Conservation (phyloP, 1,140 invertebrate species). For the Amphibalanus amphitrite region DNA sequence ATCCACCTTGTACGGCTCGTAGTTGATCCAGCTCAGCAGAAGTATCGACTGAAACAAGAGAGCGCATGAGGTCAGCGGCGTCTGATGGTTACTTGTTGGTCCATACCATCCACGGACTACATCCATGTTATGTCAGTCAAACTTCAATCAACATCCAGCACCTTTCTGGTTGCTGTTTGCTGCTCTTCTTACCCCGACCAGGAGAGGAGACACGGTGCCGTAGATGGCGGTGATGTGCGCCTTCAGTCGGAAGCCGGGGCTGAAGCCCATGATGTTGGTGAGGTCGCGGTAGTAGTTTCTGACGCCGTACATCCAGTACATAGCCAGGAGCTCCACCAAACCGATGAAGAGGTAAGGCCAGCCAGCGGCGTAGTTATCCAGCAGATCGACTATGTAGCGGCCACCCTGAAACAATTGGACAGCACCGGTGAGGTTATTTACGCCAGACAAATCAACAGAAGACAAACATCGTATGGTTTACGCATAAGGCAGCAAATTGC, state of each 20-base stretch:
- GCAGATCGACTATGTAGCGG: conserved; percentile 63
- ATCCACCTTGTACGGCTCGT: conserved; percentile 51
- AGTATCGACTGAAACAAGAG: conserved; percentile 32
- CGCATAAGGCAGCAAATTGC: no score
- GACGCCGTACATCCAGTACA: conserved; percentile 62
- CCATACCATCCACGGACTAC: no score
- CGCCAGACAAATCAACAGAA: not conserved
- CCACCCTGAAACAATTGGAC: conserved; percentile 32
- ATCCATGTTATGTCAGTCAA: no score
- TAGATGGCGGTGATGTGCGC: not conserved
- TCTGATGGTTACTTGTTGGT: no score
- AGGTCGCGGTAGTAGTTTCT: conserved; percentile 34
- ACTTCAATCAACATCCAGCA: no score
- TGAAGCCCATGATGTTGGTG: conserved; percentile 44
- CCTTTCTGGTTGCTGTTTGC: no score
- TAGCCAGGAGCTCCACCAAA: conserved; percentile 40
- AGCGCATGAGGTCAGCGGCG: not conserved
- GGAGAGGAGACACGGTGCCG: not conserved
- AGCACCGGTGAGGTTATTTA: not conserved
- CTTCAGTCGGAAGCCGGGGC: not conserved
- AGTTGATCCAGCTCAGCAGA: conserved; percentile 65
- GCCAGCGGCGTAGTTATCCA: conserved; percentile 70
- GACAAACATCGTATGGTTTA: no score
- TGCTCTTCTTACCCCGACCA: not conserved
- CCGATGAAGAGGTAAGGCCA: conserved; percentile 66